Conservation (phyloP, 37 sponge, comb jelly and placozoan species). For the Geodia barretti region DNA sequence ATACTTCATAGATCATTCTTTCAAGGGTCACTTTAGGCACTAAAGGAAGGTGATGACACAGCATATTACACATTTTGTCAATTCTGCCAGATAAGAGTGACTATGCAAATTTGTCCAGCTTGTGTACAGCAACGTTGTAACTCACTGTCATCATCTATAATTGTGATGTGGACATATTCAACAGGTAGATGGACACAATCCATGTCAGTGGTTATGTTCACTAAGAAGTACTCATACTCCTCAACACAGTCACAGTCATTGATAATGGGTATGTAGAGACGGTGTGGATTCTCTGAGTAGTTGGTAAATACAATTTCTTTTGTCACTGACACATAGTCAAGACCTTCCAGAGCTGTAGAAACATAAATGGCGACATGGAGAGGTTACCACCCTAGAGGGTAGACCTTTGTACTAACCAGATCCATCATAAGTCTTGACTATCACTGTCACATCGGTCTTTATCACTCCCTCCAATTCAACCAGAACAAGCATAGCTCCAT, state of each 20-base stretch:
- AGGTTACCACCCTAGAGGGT: too few species aligned
- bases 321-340: neutral
- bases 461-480: neutral
- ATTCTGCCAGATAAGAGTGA: neutral
- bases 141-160: neutral
- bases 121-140: too few species aligned
- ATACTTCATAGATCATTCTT: neutral
- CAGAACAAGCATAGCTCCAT: neutral
- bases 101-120: too few species aligned
- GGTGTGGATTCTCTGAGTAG: neutral
- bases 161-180: neutral
- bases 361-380: too few species aligned
- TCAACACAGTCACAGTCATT: neutral
- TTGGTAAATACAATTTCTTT: neutral
- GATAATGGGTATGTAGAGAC: neutral
- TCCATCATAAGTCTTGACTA: neutral
- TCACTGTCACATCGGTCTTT: neutral
- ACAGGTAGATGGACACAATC: neutral
- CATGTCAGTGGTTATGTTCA: neutral
- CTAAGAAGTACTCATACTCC: neutral
- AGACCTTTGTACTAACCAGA: too few species aligned
- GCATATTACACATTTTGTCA: neutral
- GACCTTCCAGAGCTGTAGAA: neutral
- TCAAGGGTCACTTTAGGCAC: neutral
- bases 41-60: neutral